A percentile compares a stretch with the other conserved stretches of the same genome.
These are phyloP conservation scores for Cliona cf. orientalis DNA, from an alignment of 37 sponge, comb jelly and placozoan genomes.

Conservation along the genomic window DNA sequence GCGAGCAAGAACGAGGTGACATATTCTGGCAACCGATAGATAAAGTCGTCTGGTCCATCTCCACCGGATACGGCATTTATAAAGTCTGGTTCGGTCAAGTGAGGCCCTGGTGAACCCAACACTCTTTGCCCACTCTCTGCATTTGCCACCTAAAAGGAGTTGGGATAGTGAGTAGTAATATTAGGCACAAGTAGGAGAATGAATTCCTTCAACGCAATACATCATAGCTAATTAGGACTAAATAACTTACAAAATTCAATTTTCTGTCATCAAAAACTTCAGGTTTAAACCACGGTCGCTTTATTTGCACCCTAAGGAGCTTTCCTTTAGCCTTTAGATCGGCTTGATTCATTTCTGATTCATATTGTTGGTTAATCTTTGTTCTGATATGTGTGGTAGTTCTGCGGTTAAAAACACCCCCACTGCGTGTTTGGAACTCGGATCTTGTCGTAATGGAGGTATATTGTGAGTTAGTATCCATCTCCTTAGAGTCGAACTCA, in stretches of 20 bases:
- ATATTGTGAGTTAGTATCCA: background rate
- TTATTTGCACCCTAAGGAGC: conserved; percentile 54
- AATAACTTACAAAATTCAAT: conserved; percentile 30
- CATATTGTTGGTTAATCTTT: background rate
- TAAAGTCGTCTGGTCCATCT: too few relatives aligned
- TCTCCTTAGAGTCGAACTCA: conserved; percentile 32
- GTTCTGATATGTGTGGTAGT: background rate
- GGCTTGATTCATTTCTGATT: conserved; percentile 1
- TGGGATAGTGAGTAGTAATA: too few relatives aligned
- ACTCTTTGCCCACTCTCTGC: background rate
- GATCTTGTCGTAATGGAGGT: background rate
- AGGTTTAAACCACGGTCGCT: conserved; percentile 71
- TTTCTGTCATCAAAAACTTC: conserved; percentile 28
- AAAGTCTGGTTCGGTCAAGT: background rate
- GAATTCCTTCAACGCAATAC: too few relatives aligned
- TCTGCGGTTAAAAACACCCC: background rate
- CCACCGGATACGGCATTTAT: too few relatives aligned
- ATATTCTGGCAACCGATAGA: conserved; percentile 40
- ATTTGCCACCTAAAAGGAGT: too few relatives aligned
- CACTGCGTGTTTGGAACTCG: background rate
- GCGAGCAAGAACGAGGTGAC: conserved; percentile 30
- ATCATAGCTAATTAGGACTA: too few relatives aligned
- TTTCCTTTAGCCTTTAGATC: conserved; percentile 39
- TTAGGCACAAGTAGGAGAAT: too few relatives aligned
- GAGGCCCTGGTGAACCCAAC: conserved; percentile 12